These are phyloP conservation scores for Ceyx melanurus DNA, from an alignment of 2,113 vertebrate genomes.

Conservation along the genomic window DNA sequence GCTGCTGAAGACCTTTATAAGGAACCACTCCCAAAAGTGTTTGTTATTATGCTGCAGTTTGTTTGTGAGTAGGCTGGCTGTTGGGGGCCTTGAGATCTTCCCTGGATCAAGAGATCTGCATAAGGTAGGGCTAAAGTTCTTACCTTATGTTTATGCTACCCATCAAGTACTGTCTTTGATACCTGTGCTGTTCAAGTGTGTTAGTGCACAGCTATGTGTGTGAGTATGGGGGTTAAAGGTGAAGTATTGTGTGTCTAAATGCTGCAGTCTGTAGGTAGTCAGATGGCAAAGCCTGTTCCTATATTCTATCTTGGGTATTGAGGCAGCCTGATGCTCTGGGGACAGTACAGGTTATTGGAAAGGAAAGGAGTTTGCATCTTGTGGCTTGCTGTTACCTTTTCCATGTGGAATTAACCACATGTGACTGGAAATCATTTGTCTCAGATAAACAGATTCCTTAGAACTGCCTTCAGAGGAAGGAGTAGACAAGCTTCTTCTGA, in stretches of 20 bases:
- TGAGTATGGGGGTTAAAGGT: fast-evolving
- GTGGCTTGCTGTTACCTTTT: too few species aligned
- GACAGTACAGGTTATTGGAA: too few species aligned
- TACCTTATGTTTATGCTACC: fast-evolving
- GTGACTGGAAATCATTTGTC: too few species aligned
- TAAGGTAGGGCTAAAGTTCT: not conserved
- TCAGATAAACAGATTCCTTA: too few species aligned
- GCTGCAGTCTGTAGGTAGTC: fast-evolving
- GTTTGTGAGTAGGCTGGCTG: not conserved
- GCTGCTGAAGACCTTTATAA: not conserved
- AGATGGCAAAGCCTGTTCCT: not conserved
- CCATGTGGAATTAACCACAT: too few species aligned
- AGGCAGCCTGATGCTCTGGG: too few species aligned
- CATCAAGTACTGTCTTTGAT: fast-evolving
- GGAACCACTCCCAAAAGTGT: fast-evolving
- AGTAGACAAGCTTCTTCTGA: too few species aligned
- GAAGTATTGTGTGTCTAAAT: fast-evolving
- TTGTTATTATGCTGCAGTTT: fast-evolving
- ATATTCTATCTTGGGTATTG: fast-evolving
- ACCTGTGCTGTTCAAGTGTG: fast-evolving
- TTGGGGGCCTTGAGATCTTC: fast-evolving
- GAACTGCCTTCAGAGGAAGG: too few species aligned
- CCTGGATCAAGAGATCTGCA: fast-evolving
- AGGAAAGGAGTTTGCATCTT: too few species aligned
- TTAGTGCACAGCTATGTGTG: fast-evolving